These are phyloP conservation scores for Megalopta genalis DNA, from an alignment of 1,140 invertebrate species.

Conservation along the genomic window DNA sequence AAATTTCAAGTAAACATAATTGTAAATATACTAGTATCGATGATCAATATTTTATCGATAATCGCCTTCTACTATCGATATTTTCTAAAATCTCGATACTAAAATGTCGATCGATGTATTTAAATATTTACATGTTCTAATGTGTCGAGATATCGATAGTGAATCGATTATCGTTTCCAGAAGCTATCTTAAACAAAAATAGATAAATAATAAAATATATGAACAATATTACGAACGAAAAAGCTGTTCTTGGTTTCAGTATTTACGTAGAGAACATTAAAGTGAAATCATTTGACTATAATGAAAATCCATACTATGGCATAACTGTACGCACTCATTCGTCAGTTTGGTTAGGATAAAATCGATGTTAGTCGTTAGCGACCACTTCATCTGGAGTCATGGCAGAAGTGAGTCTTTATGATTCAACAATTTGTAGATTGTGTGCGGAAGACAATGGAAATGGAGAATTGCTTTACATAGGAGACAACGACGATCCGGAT, in stretches of 20 bases:
- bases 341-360: slow-evolving; percentile 48
- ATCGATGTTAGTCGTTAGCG: slow-evolving; percentile 41
- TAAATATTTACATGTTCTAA: not conserved
- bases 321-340: slow-evolving; percentile 17
- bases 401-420: slow-evolving; percentile 80
- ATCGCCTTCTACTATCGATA: too few species aligned
- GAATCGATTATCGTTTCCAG: slow-evolving; percentile 23
- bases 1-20: not conserved
- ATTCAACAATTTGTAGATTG: slow-evolving; percentile 86
- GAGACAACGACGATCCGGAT: slow-evolving; percentile 82
- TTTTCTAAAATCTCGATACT: not conserved
- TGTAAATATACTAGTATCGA: slow-evolving; percentile 6
- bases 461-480: slow-evolving; percentile 83
- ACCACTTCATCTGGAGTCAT: slow-evolving; percentile 51
- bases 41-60: slow-evolving; percentile 6
- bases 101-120: not conserved
- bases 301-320: not conserved
- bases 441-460: slow-evolving; percentile 86
- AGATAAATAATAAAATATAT: not conserved
- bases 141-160: not conserved
- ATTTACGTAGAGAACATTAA: not conserved
- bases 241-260: not conserved
- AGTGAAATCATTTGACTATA: not conserved
- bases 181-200: not conserved
- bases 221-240: not conserved